These are phyloP conservation scores for Cichladusa arquata DNA, from an alignment of 2,113 vertebrate genomes.

Conservation along the genomic window DNA sequence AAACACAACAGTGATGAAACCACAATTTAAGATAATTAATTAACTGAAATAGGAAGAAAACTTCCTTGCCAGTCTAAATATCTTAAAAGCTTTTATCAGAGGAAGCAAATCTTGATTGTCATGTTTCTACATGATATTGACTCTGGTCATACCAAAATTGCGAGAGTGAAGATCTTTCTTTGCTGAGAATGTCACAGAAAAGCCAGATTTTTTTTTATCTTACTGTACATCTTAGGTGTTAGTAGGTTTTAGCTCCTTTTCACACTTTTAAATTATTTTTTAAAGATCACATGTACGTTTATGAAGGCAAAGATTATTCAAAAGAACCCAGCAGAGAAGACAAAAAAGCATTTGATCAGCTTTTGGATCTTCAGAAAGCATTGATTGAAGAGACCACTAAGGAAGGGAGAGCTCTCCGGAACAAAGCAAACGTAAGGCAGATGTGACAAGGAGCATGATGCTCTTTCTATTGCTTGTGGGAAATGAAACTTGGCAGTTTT, in stretches of 20 bases:
- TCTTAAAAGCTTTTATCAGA: background rate
- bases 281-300: constrained; percentile 89
- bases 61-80: background rate
- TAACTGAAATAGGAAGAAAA: background rate
- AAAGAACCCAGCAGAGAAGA: constrained; percentile 85
- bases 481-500: background rate
- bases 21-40: background rate
- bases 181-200: background rate
- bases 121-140: background rate
- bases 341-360: constrained; percentile 76
- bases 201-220: background rate
- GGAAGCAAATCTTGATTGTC: background rate
- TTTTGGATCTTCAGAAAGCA: constrained; percentile 79
- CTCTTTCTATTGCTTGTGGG: background rate
- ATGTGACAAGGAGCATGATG: background rate
- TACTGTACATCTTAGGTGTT: background rate
- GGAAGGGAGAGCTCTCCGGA: constrained; percentile 79
- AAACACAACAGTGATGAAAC: background rate
- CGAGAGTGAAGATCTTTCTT: background rate
- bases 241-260: background rate
- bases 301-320: constrained; percentile 93
- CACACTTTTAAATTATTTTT: constrained; percentile 23
- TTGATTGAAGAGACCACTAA: constrained; percentile 61
- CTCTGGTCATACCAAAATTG: background rate
- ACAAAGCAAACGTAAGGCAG: constrained; percentile 80